phyloP scores from a whole-genome alignment of 2,113 vertebrate species.

The Daboia siamensis region DNA sequence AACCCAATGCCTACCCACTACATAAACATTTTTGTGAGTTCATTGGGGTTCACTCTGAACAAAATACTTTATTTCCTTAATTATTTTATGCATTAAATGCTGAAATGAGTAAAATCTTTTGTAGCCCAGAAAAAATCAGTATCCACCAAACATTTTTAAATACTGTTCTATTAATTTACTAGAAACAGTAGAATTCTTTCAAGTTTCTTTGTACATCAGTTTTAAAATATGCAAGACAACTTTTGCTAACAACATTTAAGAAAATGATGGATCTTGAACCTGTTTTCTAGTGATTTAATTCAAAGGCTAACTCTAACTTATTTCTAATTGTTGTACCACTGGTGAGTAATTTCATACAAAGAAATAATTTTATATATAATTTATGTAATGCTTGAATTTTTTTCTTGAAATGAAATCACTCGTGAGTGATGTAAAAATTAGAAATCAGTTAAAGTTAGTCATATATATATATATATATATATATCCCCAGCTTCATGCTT shows the following conservation, averaged over 20 bases:
- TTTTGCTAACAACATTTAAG: conserved; percentile 22
- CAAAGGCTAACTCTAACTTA: conserved; percentile 15
- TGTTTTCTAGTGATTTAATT: conserved; percentile 15
- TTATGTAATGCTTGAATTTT: neutral
- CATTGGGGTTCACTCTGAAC: neutral
- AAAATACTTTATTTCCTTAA: neutral
- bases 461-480: too few relatives aligned
- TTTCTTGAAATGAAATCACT: neutral
- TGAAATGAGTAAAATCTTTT: neutral
- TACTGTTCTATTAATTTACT: neutral
- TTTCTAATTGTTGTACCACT: conserved; percentile 16
- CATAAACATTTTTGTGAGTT: neutral
- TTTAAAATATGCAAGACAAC: neutral
- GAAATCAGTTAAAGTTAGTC: conserved; percentile 22
- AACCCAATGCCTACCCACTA: neutral
- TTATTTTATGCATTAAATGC: neutral
- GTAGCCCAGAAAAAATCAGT: neutral
- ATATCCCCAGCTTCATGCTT: neutral
- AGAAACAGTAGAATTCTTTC: neutral
- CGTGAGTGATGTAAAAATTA: conserved; percentile 10
- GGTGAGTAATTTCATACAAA: neutral
- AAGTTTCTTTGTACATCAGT: neutral
- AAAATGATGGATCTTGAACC: conserved; percentile 3
- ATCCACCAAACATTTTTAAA: neutral
- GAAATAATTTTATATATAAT: neutral